Base-by-base conservation (phyloP, 2,888 invertebrate genomes). In the Amitus sp. region DNA sequence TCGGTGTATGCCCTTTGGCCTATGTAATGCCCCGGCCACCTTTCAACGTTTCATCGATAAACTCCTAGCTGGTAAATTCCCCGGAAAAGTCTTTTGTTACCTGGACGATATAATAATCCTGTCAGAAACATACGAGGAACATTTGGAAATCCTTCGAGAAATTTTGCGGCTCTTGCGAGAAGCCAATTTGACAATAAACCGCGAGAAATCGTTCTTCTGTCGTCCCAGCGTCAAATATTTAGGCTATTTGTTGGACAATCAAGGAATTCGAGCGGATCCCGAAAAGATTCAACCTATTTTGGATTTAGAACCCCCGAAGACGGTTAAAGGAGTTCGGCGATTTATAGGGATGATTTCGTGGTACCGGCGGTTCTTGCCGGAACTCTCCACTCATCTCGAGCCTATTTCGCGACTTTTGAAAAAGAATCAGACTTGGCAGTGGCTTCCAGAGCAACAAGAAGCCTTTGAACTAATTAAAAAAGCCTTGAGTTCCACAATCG, bases 311-410 rank as follows among this genome's bases (percentile, higher is more conserved):
- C n/a, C 13, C 0, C 75, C 76, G 0, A 20, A 10, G 12, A 51
- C 43, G 5, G 18, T 69, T 1, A 66, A 62, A 7, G 62, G 72
- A 19, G 19, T 77, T 0, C 60, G 70, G 0, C 47, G 67, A 0
- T 77, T 77, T 39, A n/a, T 78, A 0, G 78, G 77, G 0, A 54
- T 77, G 53, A 61, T 64, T 0, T 69, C 68, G 0, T 79, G 75
- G 73, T 78, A 77, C 46, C 64, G 73, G 0, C 63, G 69, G 0
- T 75, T 72, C 40, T 58, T 76, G 0, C 59, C 58, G 0, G 54
- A 73, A 34, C 70, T 69, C 27, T 61, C 71, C 0, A 60, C 64
- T 0, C 23, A 66, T 1, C 52, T 61, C 0, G 68, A 58, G 9
- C 70, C 71, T 0, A 48, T 75, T 2, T 72, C 43, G 2, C 13